Percentiles rank a stretch among this genome's conserved stretches.
Evolutionary conservation across 2,113 vertebrate species (phyloP).

Genomic region (Phrynocephalus versicolor): DNA sequence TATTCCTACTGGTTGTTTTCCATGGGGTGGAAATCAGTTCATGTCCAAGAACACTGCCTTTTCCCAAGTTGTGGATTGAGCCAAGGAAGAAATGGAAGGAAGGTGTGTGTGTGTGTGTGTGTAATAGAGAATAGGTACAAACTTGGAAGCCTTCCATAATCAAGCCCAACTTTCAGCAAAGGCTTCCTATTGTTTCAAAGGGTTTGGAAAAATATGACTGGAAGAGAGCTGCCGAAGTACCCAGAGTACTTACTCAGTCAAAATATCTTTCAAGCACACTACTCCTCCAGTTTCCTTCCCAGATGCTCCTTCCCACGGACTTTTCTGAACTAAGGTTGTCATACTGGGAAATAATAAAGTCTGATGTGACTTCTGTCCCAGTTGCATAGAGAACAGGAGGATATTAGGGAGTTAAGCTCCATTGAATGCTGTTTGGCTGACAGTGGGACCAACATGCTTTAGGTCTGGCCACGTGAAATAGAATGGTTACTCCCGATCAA

Average conservation of each 20-base stretch:
- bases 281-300: background rate
- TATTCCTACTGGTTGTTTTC: background rate
- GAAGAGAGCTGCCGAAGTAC: background rate
- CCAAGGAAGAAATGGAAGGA: slow-evolving; percentile 1
- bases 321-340: background rate
- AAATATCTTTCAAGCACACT: too few relatives aligned
- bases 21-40: slow-evolving; percentile 38
- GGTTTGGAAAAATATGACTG: background rate
- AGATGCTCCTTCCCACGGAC: background rate
- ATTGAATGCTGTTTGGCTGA: background rate
- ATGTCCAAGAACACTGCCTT: slow-evolving; percentile 48
- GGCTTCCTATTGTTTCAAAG: background rate
- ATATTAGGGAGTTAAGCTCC: background rate
- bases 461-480: too few relatives aligned
- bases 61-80: background rate
- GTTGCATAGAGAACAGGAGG: background rate
- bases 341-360: background rate
- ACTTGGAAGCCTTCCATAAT: background rate
- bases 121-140: background rate
- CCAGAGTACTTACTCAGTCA: background rate
- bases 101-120: background rate
- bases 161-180: slow-evolving; percentile 4
- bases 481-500: background rate
- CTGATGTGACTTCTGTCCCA: background rate
- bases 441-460: background rate